Percentiles rank a stretch among this genome's conserved stretches.
phyloP scores from a whole-genome alignment of 2,888 invertebrate species.

The Drepana falcataria region DNA sequence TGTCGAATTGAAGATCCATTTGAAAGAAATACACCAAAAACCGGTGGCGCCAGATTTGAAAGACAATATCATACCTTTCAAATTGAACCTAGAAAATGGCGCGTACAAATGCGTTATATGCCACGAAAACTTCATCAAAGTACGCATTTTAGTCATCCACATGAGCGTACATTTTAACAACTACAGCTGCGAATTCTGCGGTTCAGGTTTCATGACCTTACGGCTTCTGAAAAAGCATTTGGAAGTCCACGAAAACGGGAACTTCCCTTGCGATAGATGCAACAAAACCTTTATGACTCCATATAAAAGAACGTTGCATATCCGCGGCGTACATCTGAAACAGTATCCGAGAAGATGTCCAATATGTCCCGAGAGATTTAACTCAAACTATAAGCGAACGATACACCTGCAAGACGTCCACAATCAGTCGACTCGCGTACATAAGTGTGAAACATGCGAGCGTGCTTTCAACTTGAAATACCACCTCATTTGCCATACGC shows the following conservation, averaged over 20 bases:
- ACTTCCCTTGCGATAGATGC: constrained; percentile 62
- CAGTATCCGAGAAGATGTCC: constrained; percentile 63
- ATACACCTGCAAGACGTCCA: constrained; percentile 72
- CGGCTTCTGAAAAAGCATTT: constrained; percentile 65
- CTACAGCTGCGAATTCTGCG: constrained; percentile 70
- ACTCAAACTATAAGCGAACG: constrained; percentile 65
- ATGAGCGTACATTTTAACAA: constrained; percentile 73
- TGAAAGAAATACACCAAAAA: constrained; percentile 54
- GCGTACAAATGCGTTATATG: constrained; percentile 63
- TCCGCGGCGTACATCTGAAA: constrained; percentile 65
- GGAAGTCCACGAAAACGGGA: constrained; percentile 67
- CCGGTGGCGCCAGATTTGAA: constrained; percentile 54
- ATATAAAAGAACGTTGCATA: constrained; percentile 58
- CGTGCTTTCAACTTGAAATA: constrained; percentile 66
- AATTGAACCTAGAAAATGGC: constrained; percentile 42
- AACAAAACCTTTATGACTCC: constrained; percentile 63
- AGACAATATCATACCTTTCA: constrained; percentile 69
- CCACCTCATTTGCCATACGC: constrained; percentile 62
- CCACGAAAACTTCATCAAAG: constrained; percentile 58
- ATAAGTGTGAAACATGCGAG: constrained; percentile 67
- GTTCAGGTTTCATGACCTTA: constrained; percentile 67
- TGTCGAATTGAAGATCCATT: constrained; percentile 49
- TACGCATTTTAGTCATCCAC: constrained; percentile 63
- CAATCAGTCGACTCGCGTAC: constrained; percentile 64
- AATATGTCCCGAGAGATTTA: constrained; percentile 67